These are phyloP conservation scores for Platypus cylindrus DNA, from an alignment of 2,888 invertebrate species.

Conservation along the genomic window DNA sequence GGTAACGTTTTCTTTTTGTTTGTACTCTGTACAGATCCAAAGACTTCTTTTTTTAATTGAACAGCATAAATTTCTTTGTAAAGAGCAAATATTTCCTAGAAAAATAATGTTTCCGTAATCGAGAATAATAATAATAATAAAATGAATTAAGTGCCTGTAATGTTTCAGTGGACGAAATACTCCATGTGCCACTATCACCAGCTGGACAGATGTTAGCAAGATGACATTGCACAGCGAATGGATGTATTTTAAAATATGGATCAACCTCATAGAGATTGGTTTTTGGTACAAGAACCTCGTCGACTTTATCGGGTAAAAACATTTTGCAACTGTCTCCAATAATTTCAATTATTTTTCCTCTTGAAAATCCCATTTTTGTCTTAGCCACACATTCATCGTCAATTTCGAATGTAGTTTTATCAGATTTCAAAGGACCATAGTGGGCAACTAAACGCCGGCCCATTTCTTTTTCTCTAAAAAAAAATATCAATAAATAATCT, in stretches of 20 bases:
- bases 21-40: neutral
- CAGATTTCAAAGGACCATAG: conserved; percentile 17
- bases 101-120: too few relatives aligned
- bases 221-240: conserved; percentile 53
- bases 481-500: conserved; percentile 1
- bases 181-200: conserved; percentile 49
- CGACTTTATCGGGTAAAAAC: conserved; percentile 54
- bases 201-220: conserved; percentile 58
- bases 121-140: too few relatives aligned
- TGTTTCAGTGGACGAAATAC: conserved; percentile 45
- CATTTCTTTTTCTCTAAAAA: conserved; percentile 15
- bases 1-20: neutral
- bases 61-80: conserved; percentile 9
- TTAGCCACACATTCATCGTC: conserved; percentile 35
- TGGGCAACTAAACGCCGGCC: conserved; percentile 22
- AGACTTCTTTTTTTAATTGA: neutral
- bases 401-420: conserved; percentile 17
- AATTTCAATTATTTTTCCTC: conserved; percentile 41
- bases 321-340: conserved; percentile 38
- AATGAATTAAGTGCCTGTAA: conserved; percentile 33
- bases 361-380: conserved; percentile 46
- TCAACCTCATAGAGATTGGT: neutral
- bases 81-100: conserved; percentile 10
- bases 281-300: too few relatives aligned
- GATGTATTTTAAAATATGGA: conserved; percentile 16